Base-by-base conservation (phyloP, 2,888 invertebrate species). In the Cheilosia soror region DNA sequence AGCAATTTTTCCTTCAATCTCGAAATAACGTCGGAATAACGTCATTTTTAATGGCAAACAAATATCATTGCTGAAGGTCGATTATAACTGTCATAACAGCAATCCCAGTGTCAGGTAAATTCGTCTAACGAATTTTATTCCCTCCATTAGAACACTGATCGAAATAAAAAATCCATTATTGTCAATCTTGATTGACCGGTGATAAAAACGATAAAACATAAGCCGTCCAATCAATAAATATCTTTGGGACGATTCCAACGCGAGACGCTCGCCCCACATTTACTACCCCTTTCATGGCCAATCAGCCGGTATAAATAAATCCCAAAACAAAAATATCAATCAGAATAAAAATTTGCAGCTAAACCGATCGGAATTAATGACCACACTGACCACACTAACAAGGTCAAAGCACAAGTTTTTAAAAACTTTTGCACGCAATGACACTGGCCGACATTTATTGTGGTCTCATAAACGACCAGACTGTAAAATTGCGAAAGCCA, bases 401-500 rank as follows among this genome's bases (percentile, higher is more conserved):
- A 65, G 49, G 65, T 40, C n/a, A 65, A 51, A 37, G 37, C 25
- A 51, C 37, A 77, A 51, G 37, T n/a, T 55, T 44, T 69, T n/a
- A 20, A 62, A 76, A 76, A 63, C 68, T 20, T 73, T 78, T 68
- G 78, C 83, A 79, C 68, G 80, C 69, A 80, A 65, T 69, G 84
- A 71, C 84, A 84, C 80, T 84, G 84, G 84, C 84, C 84, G 80
- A 84, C 80, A 84, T 80, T 71, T 51, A 11, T 47, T 62, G 15
- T 63, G 25, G 66, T 40, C 53, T 53, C 40, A 66, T 53, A 66
- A 66, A n/a, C 15, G 27, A 58, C 37, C 42, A 31, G 47, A 51
- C 42, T 65, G 44, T 20, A 5, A 15, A n/a, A 60, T 68, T 68
- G 53, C 76, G 68, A 60, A 76, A 76, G 76, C 31, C 13, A 60